A percentile compares a stretch with the other conserved stretches of the same genome.
Evolutionary conservation across 2,797 vertebrate species (phyloP).

Genomic region (Periophthalmus magnuspinnatus): DNA sequence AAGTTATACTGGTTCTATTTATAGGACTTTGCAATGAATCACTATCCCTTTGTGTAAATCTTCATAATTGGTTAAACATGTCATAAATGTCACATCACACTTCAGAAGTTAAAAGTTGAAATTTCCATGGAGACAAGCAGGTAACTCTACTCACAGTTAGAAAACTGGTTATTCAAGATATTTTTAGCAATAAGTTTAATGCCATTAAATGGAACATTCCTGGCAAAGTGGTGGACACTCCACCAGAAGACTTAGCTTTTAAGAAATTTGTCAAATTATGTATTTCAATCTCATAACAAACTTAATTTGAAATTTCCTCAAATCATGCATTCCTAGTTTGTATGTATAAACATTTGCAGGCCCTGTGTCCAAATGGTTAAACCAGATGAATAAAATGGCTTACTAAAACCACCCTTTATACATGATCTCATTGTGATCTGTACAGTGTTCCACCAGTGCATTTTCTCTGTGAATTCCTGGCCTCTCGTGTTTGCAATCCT

Average conservation of each 20-base stretch:
- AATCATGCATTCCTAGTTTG: not conserved
- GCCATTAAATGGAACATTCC: too few relatives aligned
- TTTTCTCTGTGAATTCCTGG: conserved; percentile 5
- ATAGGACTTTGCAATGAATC: too few relatives aligned
- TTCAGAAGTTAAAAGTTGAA: too few relatives aligned
- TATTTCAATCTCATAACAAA: not conserved
- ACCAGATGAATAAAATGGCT: not conserved
- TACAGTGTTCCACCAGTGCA: conserved; percentile 6
- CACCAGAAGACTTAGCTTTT: not conserved
- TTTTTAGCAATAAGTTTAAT: too few relatives aligned
- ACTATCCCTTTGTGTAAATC: too few relatives aligned
- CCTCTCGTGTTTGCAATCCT: conserved; percentile 9
- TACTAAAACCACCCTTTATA: not conserved
- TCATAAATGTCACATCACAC: too few relatives aligned
- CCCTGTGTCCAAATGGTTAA: not conserved
- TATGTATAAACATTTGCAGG: not conserved
- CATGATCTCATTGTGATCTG: conserved; percentile 1
- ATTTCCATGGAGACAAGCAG: too few relatives aligned
- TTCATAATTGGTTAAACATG: too few relatives aligned
- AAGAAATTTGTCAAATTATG: not conserved
- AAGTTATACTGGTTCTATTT: too few relatives aligned
- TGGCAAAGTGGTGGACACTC: too few relatives aligned
- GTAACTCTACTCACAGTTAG: too few relatives aligned
- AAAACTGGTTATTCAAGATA: too few relatives aligned
- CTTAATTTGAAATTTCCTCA: not conserved